Evolutionary conservation across 2,113 vertebrate genomes (phyloP).

Genomic region (Halcyon malimbica): DNA sequence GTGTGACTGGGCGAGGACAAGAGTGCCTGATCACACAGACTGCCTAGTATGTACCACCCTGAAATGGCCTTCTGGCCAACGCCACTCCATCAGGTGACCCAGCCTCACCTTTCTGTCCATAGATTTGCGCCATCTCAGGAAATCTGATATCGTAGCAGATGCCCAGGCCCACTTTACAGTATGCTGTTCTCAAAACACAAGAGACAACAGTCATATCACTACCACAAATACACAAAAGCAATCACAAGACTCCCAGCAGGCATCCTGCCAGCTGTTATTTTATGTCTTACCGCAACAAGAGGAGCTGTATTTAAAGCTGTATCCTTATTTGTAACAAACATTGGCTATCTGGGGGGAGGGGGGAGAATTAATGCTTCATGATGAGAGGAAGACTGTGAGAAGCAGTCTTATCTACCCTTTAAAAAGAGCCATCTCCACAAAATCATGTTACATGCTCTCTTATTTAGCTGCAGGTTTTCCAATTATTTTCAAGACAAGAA

Average conservation of each 20-base stretch:
- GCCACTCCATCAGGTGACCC: background rate
- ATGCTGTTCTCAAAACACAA: conserved; percentile 82
- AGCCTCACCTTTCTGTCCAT: conserved; percentile 87
- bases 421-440: background rate
- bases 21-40: background rate
- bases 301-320: background rate
- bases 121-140: conserved; percentile 94
- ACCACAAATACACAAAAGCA: background rate
- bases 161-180: conserved; percentile 93
- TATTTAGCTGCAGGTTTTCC: background rate
- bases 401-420: background rate
- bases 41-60: accelerated
- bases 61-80: background rate
- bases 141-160: conserved; percentile 98
- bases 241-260: background rate
- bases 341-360: background rate
- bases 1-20: accelerated
- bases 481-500: background rate
- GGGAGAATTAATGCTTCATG: background rate
- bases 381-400: background rate
- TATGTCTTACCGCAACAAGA: background rate
- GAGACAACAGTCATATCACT: background rate
- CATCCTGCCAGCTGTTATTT: background rate
- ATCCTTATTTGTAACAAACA: background rate
- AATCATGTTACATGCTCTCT: background rate